Base-by-base conservation (phyloP, 2,113 vertebrate species). In the Dunckerocampus dactyliophorus region DNA sequence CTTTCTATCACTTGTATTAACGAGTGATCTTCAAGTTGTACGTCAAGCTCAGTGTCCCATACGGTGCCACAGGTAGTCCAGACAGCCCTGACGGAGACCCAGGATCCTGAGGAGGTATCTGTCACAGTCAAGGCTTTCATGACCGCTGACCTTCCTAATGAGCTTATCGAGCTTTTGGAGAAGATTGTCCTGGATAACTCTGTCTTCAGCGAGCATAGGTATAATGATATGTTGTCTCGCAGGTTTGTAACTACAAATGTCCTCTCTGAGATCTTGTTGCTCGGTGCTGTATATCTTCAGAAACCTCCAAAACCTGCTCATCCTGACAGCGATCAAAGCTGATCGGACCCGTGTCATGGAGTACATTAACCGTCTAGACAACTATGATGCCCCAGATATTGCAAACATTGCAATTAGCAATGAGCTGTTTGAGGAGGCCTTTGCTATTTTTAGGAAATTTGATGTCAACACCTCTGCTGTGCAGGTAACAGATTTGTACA, bases 51-150 rank as follows among this genome's bases (percentile, higher is more conserved):
- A n/a, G 21, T 47, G 43, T 65, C 3, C 13, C n/a, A n/a, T 4
- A 45, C 17, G 46, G 16, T 66, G 19, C 16, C 53, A 0, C 72
- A 99, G 97, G 97, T 99, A 71, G 97, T 99, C 22, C 97, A 99
- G 84, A 99, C 97, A 31, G 97, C 97, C 0, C 82, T 99, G 62
- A 98, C 97, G 0, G 97, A 99, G 88, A 99, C 97, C 12, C 97
- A 99, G 80, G 97, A 99, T 84, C 97, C 97, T 34, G 97, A 99
- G 85, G 97, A 99, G 80, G 96, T 99, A 1, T 99, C 97, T 17
- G 97, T 99, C 65, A 98, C 97, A 66, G 97, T 99, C 74, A 99
- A 99, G 79, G 97, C 97, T 63, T 99, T 99, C 87, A 99, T 99
- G 97, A 99, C 97, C 6, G 97, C 97, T 13, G 97, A 99, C 81